phyloP scores from a whole-genome alignment of 2,888 invertebrate genomes.

The Hylaea fasciaria region DNA sequence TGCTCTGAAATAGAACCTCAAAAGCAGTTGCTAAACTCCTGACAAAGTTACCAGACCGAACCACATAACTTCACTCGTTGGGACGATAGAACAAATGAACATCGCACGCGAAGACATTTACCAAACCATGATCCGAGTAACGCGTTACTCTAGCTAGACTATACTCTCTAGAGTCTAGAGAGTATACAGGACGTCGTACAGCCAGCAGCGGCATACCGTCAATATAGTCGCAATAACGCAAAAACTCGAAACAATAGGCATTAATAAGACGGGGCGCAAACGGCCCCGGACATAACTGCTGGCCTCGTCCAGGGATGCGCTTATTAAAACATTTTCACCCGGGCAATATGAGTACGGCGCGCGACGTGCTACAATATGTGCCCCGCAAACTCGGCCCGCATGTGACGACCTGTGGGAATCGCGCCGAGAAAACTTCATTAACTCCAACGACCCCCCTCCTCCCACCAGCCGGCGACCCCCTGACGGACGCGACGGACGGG shows the following conservation, averaged over 20 bases:
- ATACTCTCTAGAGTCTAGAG: too few species aligned
- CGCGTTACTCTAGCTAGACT: slow-evolving; percentile 25
- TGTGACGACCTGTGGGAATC: slow-evolving; percentile 85
- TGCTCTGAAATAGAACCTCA: background rate
- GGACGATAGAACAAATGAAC: slow-evolving; percentile 15
- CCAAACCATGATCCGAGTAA: slow-evolving; percentile 18
- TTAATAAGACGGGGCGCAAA: slow-evolving; percentile 76
- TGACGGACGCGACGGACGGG: slow-evolving; percentile 69
- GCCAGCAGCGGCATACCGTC: slow-evolving; percentile 48
- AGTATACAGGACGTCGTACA: slow-evolving; percentile 2
- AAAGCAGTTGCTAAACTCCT: slow-evolving; percentile 20
- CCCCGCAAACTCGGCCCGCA: slow-evolving; percentile 78
- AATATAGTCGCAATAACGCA: slow-evolving; percentile 75
- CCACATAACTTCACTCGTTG: slow-evolving; percentile 24
- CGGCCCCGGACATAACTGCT: slow-evolving; percentile 64
- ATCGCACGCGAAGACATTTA: slow-evolving; percentile 6
- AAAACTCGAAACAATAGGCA: slow-evolving; percentile 83
- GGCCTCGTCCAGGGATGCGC: slow-evolving; percentile 74
- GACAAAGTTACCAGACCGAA: slow-evolving; percentile 12
- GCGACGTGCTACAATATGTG: slow-evolving; percentile 82
- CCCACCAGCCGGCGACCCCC: slow-evolving; percentile 45
- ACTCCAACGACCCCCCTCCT: slow-evolving; percentile 73
- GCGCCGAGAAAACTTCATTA: slow-evolving; percentile 85
- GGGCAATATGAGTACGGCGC: slow-evolving; percentile 74
- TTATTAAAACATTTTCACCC: slow-evolving; percentile 84